These are phyloP conservation scores for Epirrhoe alternata DNA, from an alignment of 2,888 invertebrate genomes.

Conservation along the genomic window DNA sequence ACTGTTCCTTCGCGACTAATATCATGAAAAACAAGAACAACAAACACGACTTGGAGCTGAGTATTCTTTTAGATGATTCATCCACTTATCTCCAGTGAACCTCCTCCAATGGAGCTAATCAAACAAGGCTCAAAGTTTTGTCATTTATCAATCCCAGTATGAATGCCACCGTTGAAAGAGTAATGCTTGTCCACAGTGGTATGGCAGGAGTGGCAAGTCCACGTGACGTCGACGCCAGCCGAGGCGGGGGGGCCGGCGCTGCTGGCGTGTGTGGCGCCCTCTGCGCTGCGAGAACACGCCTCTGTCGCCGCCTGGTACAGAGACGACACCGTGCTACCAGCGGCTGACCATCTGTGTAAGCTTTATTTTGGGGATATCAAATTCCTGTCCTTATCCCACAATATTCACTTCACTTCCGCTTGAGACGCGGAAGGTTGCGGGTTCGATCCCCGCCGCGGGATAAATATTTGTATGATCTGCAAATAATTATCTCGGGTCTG, in stretches of 20 bases:
- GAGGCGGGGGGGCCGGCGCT: slow-evolving; percentile 90
- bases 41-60: too few species aligned
- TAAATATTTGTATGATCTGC: too few species aligned
- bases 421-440: too few species aligned
- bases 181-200: slow-evolving; percentile 83
- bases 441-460: too few species aligned
- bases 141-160: not conserved
- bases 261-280: slow-evolving; percentile 87
- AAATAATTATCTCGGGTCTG: too few species aligned
- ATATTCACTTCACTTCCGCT: too few species aligned
- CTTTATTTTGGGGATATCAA: slow-evolving; percentile 10
- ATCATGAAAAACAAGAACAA: too few species aligned
- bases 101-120: too few species aligned
- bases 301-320: slow-evolving; percentile 91
- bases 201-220: slow-evolving; percentile 90
- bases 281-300: slow-evolving; percentile 88
- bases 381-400: not conserved
- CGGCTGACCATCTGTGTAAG: slow-evolving; percentile 76
- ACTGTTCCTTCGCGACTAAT: too few species aligned
- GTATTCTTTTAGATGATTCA: too few species aligned
- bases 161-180: not conserved
- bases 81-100: too few species aligned
- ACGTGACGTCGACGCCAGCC: slow-evolving; percentile 89
- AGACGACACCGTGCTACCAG: slow-evolving; percentile 89
- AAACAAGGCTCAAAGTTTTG: not conserved